Base-by-base conservation (phyloP, 2,113 vertebrate species). In the Taurulus bubalis region DNA sequence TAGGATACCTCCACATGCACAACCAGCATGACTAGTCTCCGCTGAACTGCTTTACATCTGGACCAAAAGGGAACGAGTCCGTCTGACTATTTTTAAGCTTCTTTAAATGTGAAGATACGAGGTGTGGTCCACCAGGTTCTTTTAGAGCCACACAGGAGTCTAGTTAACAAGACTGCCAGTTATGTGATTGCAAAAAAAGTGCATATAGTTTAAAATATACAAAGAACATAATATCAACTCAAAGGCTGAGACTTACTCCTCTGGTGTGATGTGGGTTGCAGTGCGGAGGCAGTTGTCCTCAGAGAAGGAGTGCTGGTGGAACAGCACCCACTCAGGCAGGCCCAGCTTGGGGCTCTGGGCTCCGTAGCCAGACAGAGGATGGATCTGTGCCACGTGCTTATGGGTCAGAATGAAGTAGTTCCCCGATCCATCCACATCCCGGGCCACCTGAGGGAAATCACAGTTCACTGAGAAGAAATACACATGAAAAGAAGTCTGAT, bases 401-500 rank as follows among this genome's bases (percentile, higher is more conserved):
- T 97, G 95, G 18, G 94, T 95, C 56, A 98, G 58, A 91, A 97
- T 97, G 40, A 97, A 91, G 80, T 97, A 98, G 90, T 97, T 97
- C 7, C 97, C 97, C 0, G 95, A 95, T 55, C 96, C 96, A 7
- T 98, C 97, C 14, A 98, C 96, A 11, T 97, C 96, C 67, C 95
- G 95, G 2, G 96, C 96, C 32, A 96, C 94, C 97, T 98, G 83
- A 79, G 26, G 51, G 30, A 67, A 65, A 73, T 36, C 51, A 65
- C 45, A 74, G 68, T n/a, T n/a, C n/a, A n/a, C n/a, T n/a, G n/a
- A n/a, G n/a, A n/a, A n/a, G n/a, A n/a, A n/a, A n/a, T n/a, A n/a
- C n/a, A n/a, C n/a, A n/a, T n/a, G n/a, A n/a, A n/a, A n/a, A n/a
- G n/a, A n/a, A n/a, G n/a, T n/a, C n/a, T n/a, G n/a, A n/a, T n/a